Percentiles rank a stretch among this genome's conserved stretches.
These are phyloP conservation scores for Cephus rjabovi DNA, from an alignment of 2,888 invertebrate species.

Conservation along the genomic window DNA sequence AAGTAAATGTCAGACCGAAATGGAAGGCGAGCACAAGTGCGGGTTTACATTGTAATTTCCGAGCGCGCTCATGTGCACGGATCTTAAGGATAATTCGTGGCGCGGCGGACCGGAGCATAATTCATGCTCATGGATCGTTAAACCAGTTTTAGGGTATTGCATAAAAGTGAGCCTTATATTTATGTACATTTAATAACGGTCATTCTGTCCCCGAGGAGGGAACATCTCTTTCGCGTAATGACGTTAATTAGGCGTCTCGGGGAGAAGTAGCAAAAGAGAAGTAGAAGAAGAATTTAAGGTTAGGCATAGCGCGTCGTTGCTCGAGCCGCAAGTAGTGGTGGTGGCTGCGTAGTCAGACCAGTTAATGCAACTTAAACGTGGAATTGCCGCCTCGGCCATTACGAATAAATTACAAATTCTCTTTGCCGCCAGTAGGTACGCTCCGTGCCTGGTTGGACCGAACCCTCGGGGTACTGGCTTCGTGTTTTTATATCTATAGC, in stretches of 20 bases:
- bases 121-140: slow-evolving; percentile 11
- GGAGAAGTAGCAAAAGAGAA: background rate
- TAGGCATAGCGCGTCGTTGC: background rate
- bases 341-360: background rate
- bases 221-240: slow-evolving; percentile 26
- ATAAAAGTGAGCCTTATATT: slow-evolving; percentile 14
- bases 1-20: background rate
- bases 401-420: slow-evolving; percentile 9
- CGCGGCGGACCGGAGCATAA: background rate
- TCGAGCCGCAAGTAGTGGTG: background rate
- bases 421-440: background rate
- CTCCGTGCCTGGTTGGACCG: background rate
- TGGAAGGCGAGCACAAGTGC: background rate
- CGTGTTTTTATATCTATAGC: background rate
- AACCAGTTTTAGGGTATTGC: slow-evolving; percentile 17
- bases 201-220: slow-evolving; percentile 10
- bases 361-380: background rate
- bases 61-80: background rate
- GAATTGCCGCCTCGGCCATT: slow-evolving; percentile 1
- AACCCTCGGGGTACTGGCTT: background rate
- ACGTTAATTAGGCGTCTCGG: slow-evolving; percentile 38
- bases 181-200: slow-evolving; percentile 30
- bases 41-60: slow-evolving; percentile 6
- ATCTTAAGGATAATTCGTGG: slow-evolving; percentile 3
- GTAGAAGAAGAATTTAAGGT: background rate